Evolutionary conservation across 1,140 invertebrate genomes (phyloP).

Genomic region (Pseudomyrmex gracilis): DNA sequence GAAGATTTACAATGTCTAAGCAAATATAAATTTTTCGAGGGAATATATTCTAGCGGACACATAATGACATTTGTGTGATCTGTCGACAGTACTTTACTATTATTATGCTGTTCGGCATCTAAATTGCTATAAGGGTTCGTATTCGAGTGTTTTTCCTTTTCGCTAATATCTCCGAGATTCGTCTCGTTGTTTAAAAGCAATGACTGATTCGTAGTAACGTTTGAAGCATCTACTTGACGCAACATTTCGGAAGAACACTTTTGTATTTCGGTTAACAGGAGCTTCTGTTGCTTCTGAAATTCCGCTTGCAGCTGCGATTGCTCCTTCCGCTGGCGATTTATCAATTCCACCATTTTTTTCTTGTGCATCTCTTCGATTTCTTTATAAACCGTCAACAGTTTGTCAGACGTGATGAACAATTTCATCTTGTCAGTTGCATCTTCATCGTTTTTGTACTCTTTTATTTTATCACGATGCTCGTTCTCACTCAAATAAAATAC

Average conservation of each 20-base stretch:
- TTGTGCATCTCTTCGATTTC: slow-evolving; percentile 88
- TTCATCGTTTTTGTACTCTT: slow-evolving; percentile 29
- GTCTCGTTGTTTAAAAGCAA: not conserved
- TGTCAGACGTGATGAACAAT: slow-evolving; percentile 77
- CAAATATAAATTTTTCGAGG: not conserved
- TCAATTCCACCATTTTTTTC: slow-evolving; percentile 86
- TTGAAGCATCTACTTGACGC: not conserved
- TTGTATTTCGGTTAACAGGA: slow-evolving; percentile 86
- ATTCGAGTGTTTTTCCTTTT: slow-evolving; percentile 10
- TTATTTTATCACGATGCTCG: slow-evolving; percentile 75
- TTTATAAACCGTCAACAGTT: slow-evolving; percentile 82
- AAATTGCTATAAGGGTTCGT: not conserved
- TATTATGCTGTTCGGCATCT: not conserved
- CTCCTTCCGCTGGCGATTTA: slow-evolving; percentile 87
- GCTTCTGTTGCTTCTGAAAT: slow-evolving; percentile 87
- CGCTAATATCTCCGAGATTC: not conserved
- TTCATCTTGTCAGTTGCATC: slow-evolving; percentile 62
- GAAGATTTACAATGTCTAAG: slow-evolving; percentile 7
- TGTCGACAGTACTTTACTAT: not conserved
- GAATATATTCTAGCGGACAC: slow-evolving; percentile 75
- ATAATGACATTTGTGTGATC: slow-evolving; percentile 19
- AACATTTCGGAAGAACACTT: slow-evolving; percentile 81
- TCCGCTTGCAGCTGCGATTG: slow-evolving; percentile 87
- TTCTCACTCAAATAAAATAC: slow-evolving; percentile 41
- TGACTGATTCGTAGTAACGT: not conserved